Percentiles rank a stretch among this genome's conserved stretches.
Conservation (phyloP, 2,888 invertebrate genomes). For the Apoda limacodes region DNA sequence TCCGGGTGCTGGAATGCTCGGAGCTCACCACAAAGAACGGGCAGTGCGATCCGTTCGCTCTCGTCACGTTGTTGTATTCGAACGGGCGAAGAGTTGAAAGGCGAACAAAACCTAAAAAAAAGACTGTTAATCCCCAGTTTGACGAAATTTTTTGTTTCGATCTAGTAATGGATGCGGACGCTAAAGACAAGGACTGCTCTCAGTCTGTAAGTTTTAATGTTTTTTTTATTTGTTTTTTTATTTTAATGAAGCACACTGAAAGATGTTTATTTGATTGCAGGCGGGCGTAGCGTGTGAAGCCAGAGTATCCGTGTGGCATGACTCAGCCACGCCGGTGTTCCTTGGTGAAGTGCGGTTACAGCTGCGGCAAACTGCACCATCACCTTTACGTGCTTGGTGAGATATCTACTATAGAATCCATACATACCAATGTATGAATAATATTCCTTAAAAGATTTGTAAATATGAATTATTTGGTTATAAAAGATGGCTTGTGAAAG, state of each 20-base stretch:
- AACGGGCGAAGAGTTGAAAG: conserved; percentile 84
- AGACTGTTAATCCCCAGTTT: conserved; percentile 90
- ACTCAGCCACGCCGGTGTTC: conserved; percentile 85
- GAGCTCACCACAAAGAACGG: conserved; percentile 91
- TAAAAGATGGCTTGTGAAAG: too few relatives aligned
- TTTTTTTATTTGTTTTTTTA: too few relatives aligned
- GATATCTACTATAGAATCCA: not conserved
- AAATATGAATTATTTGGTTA: not conserved
- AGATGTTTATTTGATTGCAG: conserved; percentile 24
- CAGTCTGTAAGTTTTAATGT: conserved; percentile 57
- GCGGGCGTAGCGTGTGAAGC: conserved; percentile 82
- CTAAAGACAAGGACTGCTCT: conserved; percentile 61
- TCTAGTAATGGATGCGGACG: conserved; percentile 70
- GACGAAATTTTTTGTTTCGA: conserved; percentile 89
- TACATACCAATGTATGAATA: not conserved
- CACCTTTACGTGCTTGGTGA: conserved; percentile 74
- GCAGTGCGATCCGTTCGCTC: conserved; percentile 91
- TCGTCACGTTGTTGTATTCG: conserved; percentile 82
- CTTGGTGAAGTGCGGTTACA: conserved; percentile 89
- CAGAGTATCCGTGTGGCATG: conserved; percentile 88
- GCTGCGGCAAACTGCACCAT: conserved; percentile 72
- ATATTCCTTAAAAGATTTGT: not conserved
- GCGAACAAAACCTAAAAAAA: conserved; percentile 88
- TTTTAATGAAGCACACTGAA: too few relatives aligned
- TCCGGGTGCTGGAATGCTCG: conserved; percentile 85